phyloP scores from a whole-genome alignment of 2,888 invertebrate species.

The Philhelius pedissequus region DNA sequence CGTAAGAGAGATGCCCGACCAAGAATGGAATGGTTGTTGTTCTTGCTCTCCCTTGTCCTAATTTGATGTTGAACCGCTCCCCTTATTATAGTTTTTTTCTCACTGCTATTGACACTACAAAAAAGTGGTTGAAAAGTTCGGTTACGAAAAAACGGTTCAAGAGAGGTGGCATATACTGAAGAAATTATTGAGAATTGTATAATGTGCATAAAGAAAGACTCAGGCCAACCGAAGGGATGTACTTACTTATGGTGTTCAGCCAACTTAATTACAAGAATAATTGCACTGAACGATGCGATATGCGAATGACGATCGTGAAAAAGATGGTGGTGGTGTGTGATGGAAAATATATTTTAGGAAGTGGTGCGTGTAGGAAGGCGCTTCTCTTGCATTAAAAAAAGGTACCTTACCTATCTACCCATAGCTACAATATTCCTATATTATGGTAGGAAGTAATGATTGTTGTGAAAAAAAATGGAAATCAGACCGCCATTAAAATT shows the following conservation, averaged over 20 bases:
- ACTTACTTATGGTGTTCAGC: too few relatives aligned
- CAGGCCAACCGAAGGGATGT: slow-evolving; percentile 40
- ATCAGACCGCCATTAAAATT: slow-evolving; percentile 69
- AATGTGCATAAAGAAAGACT: slow-evolving; percentile 21
- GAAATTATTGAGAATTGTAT: slow-evolving; percentile 46
- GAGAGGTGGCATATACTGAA: neutral
- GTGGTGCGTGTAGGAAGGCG: slow-evolving; percentile 44
- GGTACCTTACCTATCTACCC: neutral
- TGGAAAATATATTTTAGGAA: neutral
- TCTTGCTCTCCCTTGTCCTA: slow-evolving; percentile 40
- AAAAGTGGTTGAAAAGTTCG: slow-evolving; percentile 16
- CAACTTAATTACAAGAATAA: slow-evolving; percentile 51
- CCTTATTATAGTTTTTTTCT: slow-evolving; percentile 11
- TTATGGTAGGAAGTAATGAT: slow-evolving; percentile 39
- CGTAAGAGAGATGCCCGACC: slow-evolving; percentile 21
- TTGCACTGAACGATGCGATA: slow-evolving; percentile 46
- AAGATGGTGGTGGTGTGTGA: slow-evolving; percentile 10
- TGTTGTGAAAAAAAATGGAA: slow-evolving; percentile 63
- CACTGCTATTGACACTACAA: neutral
- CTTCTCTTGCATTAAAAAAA: neutral
- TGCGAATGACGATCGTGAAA: slow-evolving; percentile 20
- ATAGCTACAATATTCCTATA: neutral
- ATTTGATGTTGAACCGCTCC: slow-evolving; percentile 40
- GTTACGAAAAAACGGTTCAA: neutral
- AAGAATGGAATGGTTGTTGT: slow-evolving; percentile 56